Evolutionary conservation across 1,140 invertebrate genomes (phyloP).

Genomic region (Neomicropteryx cornuta): DNA sequence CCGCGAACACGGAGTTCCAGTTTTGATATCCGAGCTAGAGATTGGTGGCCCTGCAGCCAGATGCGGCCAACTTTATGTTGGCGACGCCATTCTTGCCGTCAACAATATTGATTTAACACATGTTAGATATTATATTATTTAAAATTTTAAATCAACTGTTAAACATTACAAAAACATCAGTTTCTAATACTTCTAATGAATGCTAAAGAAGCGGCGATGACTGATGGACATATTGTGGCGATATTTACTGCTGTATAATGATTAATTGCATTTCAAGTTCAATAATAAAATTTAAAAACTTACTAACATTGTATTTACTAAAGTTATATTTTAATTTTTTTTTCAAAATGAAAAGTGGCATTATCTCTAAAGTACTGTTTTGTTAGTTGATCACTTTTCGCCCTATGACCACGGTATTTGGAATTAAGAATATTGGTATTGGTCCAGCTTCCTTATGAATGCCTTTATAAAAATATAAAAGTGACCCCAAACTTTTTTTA

Average conservation of each 20-base stretch:
- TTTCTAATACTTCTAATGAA: not conserved
- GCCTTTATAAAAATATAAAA: too few relatives aligned
- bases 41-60: constrained; percentile 61
- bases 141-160: constrained; percentile 1
- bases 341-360: too few relatives aligned
- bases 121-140: constrained; percentile 22
- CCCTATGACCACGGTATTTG: too few relatives aligned
- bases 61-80: constrained; percentile 60
- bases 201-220: not conserved
- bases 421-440: too few relatives aligned
- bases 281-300: not conserved
- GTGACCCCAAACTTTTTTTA: too few relatives aligned
- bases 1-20: constrained; percentile 74
- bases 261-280: not conserved
- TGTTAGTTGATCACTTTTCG: too few relatives aligned
- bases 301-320: not conserved
- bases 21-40: constrained; percentile 78
- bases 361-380: too few relatives aligned
- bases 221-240: not conserved
- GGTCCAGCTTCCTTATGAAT: too few relatives aligned
- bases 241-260: not conserved
- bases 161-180: not conserved
- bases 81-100: constrained; percentile 72
- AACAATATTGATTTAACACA: constrained; percentile 64
- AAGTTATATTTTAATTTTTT: too few relatives aligned